Base-by-base conservation (phyloP, 2,888 invertebrate genomes). In the Linyphia triangularis region DNA sequence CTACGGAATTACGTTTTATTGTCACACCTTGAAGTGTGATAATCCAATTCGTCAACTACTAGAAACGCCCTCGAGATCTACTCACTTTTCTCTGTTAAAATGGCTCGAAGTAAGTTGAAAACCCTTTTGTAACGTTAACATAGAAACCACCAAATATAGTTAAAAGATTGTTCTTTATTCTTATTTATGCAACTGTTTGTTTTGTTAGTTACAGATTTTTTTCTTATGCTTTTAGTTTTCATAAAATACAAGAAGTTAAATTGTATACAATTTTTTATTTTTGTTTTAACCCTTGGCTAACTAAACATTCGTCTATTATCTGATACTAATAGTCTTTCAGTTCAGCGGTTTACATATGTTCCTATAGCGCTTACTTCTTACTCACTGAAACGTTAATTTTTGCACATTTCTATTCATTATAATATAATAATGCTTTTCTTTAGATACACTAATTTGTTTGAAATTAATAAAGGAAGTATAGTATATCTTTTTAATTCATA, bases 51-150 rank as follows among this genome's bases (percentile, higher is more conserved):
- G 51, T 13, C 16, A n/a, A n/a, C 51, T 16, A 13, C n/a, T n/a
- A 51, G 51, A 51, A 51, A 26, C 63, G 28, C 63, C 63, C 63
- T 63, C 3, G 28, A 7, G 1, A 7, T 59, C n/a, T n/a, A 5
- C n/a, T 19, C 9, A 2, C 9, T 16, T 28, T 16, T 26, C n/a
- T 1, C 9, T 13, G 10, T 70, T 13, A 70, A 70, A 70, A 70
- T 70, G 70, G 40, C 40, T 24, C 37, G 37, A 70, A 70, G 70
- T 70, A 40, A 70, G 70, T 40, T 24, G 1, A 40, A 30, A n/a
- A n/a, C 13, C n/a, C 1, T 40, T 22, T 40, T 43, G n/a, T 13
- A 28, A n/a, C 63, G 28, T 22, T n/a, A n/a, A n/a, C 6, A 10
- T 28, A 26, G 2, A 13, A 59, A 22, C 7, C 19, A 22, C 19